Base-by-base conservation (phyloP, 1,140 invertebrate genomes). In the Maniola jurtina region DNA sequence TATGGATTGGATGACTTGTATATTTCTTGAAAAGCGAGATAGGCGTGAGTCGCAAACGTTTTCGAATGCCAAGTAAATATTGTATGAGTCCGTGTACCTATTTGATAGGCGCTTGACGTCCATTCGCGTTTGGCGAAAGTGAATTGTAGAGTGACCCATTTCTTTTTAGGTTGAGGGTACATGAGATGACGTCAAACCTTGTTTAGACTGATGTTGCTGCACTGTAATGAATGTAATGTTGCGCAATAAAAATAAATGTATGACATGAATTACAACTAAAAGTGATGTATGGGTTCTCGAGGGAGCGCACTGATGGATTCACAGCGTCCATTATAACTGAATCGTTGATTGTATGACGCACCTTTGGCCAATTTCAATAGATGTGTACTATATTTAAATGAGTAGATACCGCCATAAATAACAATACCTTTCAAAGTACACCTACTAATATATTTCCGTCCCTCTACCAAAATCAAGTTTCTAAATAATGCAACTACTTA, bases 131-230 rank as follows among this genome's bases (percentile, higher is more conserved):
- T 55, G 65, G 58, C 77, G 76, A 79, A 85, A 82, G 76, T 76
- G 68, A 79, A 75, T 73, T n/a, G 42, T 11, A 45, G 6, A 45
- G 42, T 83, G 83, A 76, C 79, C 83, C 80, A 87, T 85, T 87
- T 87, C 78, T 84, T 83, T 85, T 78, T 76, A 77, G 77, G 70
- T 70, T 81, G 77, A 54, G 56, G 40, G 55, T 42, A 67, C 73
- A 63, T 63, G 36, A 33, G 54, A 66, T 89, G 86, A 89, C 86
- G 86, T 89, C 82, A 85, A 80, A 81, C 73, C 66, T 71, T 56
- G 75, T 68, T 64, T 64, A 64, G 58, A 72, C 66, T 66, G 66
- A 72, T 68, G 61, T 63, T 64, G 61, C 64, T 70, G 71, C 48
- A 25, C 58, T 64, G 71, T 77, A 83, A 81, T 69, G 69, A 69